phyloP scores from a whole-genome alignment of 2,888 invertebrate species.

The Drosophila atripex region DNA sequence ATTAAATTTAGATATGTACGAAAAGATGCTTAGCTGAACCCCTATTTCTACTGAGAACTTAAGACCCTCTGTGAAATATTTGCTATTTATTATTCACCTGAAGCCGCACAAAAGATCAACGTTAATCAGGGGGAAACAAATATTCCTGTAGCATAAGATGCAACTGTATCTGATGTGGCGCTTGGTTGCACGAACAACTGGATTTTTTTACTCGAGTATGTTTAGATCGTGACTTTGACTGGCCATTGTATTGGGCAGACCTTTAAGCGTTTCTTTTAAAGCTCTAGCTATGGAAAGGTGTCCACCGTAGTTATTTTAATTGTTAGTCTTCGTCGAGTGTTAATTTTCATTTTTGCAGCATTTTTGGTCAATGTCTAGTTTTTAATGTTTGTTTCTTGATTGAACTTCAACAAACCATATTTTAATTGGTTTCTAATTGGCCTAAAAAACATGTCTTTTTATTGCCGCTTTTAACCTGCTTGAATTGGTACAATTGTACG shows the following conservation, averaged over 20 bases:
- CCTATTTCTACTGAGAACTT: no score
- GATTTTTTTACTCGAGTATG: slow-evolving; percentile 20
- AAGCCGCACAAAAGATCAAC: slow-evolving; percentile 25
- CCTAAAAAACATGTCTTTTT: no score
- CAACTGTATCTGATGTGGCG: not conserved
- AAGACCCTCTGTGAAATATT: no score
- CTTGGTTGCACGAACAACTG: slow-evolving; percentile 26
- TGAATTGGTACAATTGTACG: slow-evolving; percentile 19
- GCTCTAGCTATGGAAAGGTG: slow-evolving; percentile 22
- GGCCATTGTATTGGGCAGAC: slow-evolving; percentile 26
- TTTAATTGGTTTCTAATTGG: slow-evolving; percentile 20
- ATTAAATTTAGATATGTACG: no score
- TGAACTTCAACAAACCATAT: no score
- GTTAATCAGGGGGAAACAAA: no score
- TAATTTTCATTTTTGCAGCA: no score
- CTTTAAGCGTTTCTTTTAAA: slow-evolving; percentile 21
- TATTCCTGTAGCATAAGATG: slow-evolving; percentile 20
- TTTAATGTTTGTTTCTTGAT: no score
- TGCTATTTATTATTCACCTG: not conserved
- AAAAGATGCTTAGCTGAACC: not conserved
- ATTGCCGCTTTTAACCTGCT: not conserved
- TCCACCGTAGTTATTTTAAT: slow-evolving; percentile 11
- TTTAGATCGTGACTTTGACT: slow-evolving; percentile 59
- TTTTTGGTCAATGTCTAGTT: no score
- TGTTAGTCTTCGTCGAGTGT: no score